Evolutionary conservation across 2,888 invertebrate species (phyloP), one percentile per base, ranked within the genome.

Genomic region (Zhengitettix transpicula): DNA sequence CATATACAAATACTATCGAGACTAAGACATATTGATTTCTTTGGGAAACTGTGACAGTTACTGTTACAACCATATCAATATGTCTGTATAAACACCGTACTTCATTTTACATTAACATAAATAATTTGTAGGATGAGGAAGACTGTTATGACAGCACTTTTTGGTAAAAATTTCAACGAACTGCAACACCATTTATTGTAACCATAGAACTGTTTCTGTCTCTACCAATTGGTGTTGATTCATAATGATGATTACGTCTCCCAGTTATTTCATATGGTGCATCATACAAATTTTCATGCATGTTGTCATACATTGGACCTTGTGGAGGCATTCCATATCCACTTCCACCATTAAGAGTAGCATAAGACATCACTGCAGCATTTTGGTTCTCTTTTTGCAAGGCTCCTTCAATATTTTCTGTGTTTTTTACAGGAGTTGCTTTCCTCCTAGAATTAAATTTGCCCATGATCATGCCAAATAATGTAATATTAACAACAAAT

Each of bases 291-390:
- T 84, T 83, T 68, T 86, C 86, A 61, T 80, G 78, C 64, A 80
- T 78, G 68, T 81, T 81, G 69, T 81, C 81, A 66, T 82, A 81
- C 61, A 81, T 79, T 65, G 78, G 81, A 71, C 67, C 74, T 42
- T 60, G 57, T 42, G 55, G 42, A n/a, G 62, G 63, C 16, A 77
- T 72, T 3, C 77, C 77, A 58, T 66, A 62, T 44, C 66, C 63
- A 65, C 82, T 83, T 9, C 78, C 78, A 65, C 88, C 89, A 71
- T 87, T 89, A 1, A 90, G 73, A 1, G 87, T 88, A 28, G 90
- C 87, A 70, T 90, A 91, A 57, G 89, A 90, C 89, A 90, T 90
- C 0, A 90, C 90, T 0, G 90, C 89, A 0, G 90, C 89, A 69
- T 84, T 89, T 68, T 88, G 84, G 69, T 90, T 89, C 71, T 90